A percentile compares a stretch with the other conserved stretches of the same genome.
phyloP scores from a whole-genome alignment of 1,140 invertebrate genomes.

The Theocolax elegans region DNA sequence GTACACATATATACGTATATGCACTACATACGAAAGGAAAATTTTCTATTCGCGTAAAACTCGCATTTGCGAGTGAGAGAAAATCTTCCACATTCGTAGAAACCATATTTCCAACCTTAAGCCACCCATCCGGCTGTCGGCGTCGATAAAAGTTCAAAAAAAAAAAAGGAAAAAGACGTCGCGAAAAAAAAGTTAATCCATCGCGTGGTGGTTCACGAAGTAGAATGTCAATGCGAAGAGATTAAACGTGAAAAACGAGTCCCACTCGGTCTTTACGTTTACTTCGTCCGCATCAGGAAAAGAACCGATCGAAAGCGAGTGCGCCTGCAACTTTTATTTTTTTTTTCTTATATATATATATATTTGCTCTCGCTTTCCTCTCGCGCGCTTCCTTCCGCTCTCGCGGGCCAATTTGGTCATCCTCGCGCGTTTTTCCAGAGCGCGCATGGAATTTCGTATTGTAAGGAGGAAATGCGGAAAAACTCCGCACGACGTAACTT shows the following conservation, averaged over 20 bases:
- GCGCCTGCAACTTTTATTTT: background rate
- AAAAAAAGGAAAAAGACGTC: no score
- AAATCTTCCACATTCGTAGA: no score
- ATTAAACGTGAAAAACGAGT: slow-evolving; percentile 29
- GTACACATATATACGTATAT: no score
- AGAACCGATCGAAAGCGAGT: background rate
- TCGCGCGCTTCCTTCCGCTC: background rate
- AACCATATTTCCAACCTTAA: no score
- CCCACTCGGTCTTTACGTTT: background rate
- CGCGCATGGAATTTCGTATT: no score
- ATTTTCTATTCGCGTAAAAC: no score
- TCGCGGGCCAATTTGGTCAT: slow-evolving; percentile 16
- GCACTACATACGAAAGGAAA: no score
- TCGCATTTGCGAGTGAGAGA: no score
- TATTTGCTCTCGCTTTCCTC: background rate
- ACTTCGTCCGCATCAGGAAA: background rate
- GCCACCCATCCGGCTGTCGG: no score
- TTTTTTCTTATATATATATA: background rate
- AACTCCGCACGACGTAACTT: no score
- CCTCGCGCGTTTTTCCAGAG: slow-evolving; percentile 5
- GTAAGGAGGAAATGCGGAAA: no score
- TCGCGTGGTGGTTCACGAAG: background rate
- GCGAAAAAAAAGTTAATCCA: background rate
- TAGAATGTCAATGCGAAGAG: slow-evolving; percentile 14
- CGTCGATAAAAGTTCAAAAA: no score